Base-by-base conservation (phyloP, 2,888 invertebrate species). In the Epirrhoe tristata region DNA sequence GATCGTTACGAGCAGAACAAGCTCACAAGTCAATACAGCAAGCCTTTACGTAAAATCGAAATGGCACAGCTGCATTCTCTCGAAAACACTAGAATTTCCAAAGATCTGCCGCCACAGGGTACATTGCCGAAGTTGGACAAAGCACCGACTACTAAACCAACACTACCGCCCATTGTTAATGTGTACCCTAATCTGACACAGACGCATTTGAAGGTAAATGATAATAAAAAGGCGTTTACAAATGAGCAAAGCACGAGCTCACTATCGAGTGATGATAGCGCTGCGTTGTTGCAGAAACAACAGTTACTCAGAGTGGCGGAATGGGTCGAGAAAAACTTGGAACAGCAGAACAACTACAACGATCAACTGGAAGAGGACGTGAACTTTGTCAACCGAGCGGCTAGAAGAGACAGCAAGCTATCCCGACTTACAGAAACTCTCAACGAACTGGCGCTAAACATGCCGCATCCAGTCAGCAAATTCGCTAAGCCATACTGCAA, bases 271-370 rank as follows among this genome's bases (percentile, higher is more conserved):
- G 94, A 94, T 59, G 94, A 94, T 62, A 94, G 94, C 71, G 93
- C 94, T 43, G 94, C 95, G 1, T 76, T 95, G 72, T 75, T 95
- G 63, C 94, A 95, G 62, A 94, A 95, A 31, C 95, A 95, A 70
- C 96, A 96, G 69, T 80, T 96, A 71, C 94, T 95, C 17, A 91
- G 96, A 74, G 96, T 97, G 10, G 96, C 96, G 0, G 96, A 97
- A 77, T 97, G 97, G 97, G 96, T 97, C 17, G 95, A 96, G 82
- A 95, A 95, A 74, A 96, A 95, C 77, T 83, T 95, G 80, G 94
- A 93, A 66, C 93, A 91, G 67, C 93, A 93, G 67, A 93, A 91
- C 60, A 93, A 84, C 74, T 87, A 87, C 59, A 91, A 89, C 46
- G 93, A 93, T 74, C 91, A 89, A 1, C 70, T 91, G 31, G 93